Percentiles rank a stretch among this genome's conserved stretches.
Conservation (phyloP, 1,140 invertebrate genomes). For the Mizuhopecten yessoensis region DNA sequence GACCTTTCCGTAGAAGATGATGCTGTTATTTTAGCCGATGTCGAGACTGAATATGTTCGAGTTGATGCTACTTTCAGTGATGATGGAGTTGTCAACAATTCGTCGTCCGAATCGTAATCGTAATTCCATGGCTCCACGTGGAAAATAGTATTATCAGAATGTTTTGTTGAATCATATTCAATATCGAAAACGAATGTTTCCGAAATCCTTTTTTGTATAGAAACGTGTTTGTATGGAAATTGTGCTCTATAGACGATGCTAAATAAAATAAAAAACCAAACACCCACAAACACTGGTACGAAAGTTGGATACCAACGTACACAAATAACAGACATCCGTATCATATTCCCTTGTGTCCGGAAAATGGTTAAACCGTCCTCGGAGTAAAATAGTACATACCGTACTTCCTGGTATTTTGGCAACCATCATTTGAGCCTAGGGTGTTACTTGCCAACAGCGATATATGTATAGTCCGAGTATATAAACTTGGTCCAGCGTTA, state of each 20-base stretch:
- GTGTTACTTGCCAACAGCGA: not conserved
- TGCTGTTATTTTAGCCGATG: not conserved
- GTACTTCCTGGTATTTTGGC: not conserved
- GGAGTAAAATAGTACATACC: not conserved
- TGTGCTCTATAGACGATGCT: not conserved
- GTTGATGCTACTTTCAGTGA: not conserved
- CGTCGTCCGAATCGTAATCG: not conserved
- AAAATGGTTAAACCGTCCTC: not conserved
- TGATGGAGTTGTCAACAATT: not conserved
- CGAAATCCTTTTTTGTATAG: conserved; percentile 14
- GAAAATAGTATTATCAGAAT: conserved; percentile 4
- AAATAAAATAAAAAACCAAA: not conserved
- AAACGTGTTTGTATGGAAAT: not conserved
- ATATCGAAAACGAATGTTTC: not conserved
- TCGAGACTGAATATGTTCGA: not conserved
- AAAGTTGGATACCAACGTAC: not conserved
- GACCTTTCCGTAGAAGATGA: not conserved
- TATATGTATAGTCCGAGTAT: not conserved
- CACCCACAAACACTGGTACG: not conserved
- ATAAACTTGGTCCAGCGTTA: too few relatives aligned
- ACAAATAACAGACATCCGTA: not conserved
- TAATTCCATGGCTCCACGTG: conserved; percentile 31
- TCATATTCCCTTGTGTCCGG: not conserved
- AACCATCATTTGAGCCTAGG: not conserved
- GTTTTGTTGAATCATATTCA: not conserved